These are phyloP conservation scores for Solenopsis invicta DNA, from an alignment of 1,140 invertebrate genomes.

Conservation along the genomic window DNA sequence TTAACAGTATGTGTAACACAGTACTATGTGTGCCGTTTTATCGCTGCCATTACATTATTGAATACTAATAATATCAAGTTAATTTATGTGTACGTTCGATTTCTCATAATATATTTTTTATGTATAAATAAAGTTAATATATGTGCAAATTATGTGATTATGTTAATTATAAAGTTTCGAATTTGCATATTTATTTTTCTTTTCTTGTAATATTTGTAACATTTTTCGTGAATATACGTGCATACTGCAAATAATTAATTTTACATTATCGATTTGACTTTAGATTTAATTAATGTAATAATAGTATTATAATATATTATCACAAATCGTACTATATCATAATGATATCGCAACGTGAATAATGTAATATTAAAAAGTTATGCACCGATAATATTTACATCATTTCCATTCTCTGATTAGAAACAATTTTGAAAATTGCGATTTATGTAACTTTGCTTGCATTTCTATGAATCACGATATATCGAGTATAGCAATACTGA, in stretches of 20 bases:
- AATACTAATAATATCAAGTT: not conserved
- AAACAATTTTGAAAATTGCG: not conserved
- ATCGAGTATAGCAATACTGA: not conserved
- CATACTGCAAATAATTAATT: not conserved
- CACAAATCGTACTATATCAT: not conserved
- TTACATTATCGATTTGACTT: not conserved
- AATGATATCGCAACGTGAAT: not conserved
- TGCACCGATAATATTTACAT: no score
- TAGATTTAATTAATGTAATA: not conserved
- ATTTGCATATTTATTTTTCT: not conserved
- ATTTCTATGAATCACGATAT: not conserved
- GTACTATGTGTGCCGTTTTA: not conserved
- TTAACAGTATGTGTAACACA: not conserved
- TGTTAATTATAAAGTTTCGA: constrained; percentile 3
- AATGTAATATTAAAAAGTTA: not conserved
- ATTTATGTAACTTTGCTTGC: not conserved
- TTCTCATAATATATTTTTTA: not conserved
- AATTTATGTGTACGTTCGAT: not conserved
- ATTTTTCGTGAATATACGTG: not conserved
- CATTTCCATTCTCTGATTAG: not conserved
- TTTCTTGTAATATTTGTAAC: not conserved
- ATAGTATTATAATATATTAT: not conserved
- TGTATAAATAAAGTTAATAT: not conserved
- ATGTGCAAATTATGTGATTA: not conserved
- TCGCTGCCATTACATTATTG: not conserved